Percentiles rank a stretch among this genome's conserved stretches.
Conservation (phyloP, 2,797 vertebrate species). For the Morelia viridis region DNA sequence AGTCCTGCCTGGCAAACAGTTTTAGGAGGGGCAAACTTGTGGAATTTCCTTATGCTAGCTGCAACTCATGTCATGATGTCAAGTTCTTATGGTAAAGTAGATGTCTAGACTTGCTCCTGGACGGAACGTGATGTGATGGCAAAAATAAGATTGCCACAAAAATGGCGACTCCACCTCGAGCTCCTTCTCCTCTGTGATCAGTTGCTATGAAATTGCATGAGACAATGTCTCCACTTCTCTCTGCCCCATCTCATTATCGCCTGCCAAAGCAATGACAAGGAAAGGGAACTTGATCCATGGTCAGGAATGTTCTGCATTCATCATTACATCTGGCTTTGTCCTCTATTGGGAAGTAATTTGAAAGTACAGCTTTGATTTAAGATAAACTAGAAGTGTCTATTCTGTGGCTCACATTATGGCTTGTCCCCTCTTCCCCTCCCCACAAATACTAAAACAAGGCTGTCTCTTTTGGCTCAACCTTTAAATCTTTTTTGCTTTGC, state of each 20-base stretch:
- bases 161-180: not conserved
- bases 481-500: constrained; percentile 43
- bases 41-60: not conserved
- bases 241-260: not conserved
- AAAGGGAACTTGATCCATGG: not conserved
- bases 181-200: not conserved
- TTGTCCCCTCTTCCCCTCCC: not conserved
- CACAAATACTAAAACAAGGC: constrained; percentile 8
- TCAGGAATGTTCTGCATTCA: not conserved
- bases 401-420: not conserved
- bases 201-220: not conserved
- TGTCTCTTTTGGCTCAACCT: constrained; percentile 21
- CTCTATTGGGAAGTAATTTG: not conserved
- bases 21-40: not conserved
- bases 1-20: not conserved
- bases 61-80: not conserved
- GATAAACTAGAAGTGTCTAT: constrained; percentile 12
- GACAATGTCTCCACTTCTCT: not conserved
- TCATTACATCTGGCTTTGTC: not conserved
- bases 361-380: not conserved
- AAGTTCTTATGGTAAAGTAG: not conserved
- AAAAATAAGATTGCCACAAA: not conserved
- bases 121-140: not conserved
- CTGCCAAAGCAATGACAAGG: not conserved
- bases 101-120: not conserved